Conservation (phyloP, 2,797 vertebrate species). For the Leuciscus waleckii region DNA sequence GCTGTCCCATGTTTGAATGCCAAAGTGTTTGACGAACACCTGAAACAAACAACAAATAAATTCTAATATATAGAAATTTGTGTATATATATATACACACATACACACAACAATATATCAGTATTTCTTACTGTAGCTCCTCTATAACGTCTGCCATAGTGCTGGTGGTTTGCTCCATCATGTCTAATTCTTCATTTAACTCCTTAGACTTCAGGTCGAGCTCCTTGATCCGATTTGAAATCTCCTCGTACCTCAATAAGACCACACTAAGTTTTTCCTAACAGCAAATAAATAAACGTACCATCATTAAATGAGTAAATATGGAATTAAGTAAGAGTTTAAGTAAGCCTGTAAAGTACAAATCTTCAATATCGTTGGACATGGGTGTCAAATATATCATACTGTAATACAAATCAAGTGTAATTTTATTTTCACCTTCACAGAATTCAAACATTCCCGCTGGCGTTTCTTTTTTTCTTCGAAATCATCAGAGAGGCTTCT, state of each 20-base stretch:
- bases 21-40: conserved; percentile 64
- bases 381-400: too few relatives aligned
- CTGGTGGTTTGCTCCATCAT: conserved; percentile 64
- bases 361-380: neutral
- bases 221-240: conserved; percentile 55
- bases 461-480: conserved; percentile 45
- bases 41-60: conserved; percentile 59
- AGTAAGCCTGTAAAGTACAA: neutral
- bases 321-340: neutral
- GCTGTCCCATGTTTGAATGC: conserved; percentile 76
- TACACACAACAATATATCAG: neutral
- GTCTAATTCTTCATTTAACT: conserved; percentile 67
- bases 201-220: conserved; percentile 55
- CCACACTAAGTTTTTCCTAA: conserved; percentile 58
- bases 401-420: neutral
- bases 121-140: conserved; percentile 73
- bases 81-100: neutral
- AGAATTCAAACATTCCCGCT: conserved; percentile 58
- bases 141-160: conserved; percentile 62
- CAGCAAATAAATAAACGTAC: conserved; percentile 23
- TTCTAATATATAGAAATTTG: neutral
- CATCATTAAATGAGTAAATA: neutral
- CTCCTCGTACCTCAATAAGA: conserved; percentile 59
- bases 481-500: conserved; percentile 63
- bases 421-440: conserved; percentile 49